Evolutionary conservation across 2,797 vertebrate genomes (phyloP), one percentile per base, ranked within the genome.

Genomic region (Helostoma temminkii): DNA sequence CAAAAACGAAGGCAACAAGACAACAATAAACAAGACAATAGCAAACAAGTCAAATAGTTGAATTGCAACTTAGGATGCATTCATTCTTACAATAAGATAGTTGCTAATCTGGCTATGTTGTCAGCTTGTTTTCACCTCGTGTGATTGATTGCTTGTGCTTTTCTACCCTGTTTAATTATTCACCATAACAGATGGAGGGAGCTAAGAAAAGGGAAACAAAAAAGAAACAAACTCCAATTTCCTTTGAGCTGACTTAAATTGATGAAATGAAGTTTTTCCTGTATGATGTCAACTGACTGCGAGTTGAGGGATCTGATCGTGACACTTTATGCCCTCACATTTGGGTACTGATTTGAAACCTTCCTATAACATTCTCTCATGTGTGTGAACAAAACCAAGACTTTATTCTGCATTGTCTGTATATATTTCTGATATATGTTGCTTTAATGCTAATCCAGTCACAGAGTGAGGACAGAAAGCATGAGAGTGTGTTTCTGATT

Each of bases 381-480:
- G 15, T 46, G 4, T 49, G 58, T 42, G 22, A 61, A 46, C 1
- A 56, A 62, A 43, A 63, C 21, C 69, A 67, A 81, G 32, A 52
- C 55, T 4, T 64, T 42, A 48, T 42, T 10, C 26, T 37, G 37
- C 36, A 54, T 5, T 2, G 10, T 32, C n/a, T 24, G 28, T 28
- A 63, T 25, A 16, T 42, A n/a, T 42, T 58, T 67, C n/a, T 62
- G n/a, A 43, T n/a, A 34, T 10, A 6, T 30, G 9, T 77, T 41
- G 54, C 50, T 77, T 56, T 59, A 19, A 50, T 52, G 45, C 62
- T 72, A 60, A 79, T 84, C 74, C 69, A 26, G 26, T 70, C 70
- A 60, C 36, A 10, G 22, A 66, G 50, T 2, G 41, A 72, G 39
- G 53, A 66, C 41, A 0, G 34, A 47, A 39, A 71, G 60, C 61